These are phyloP conservation scores for Subacronicta megacephala DNA, from an alignment of 2,888 invertebrate genomes.

Conservation along the genomic window DNA sequence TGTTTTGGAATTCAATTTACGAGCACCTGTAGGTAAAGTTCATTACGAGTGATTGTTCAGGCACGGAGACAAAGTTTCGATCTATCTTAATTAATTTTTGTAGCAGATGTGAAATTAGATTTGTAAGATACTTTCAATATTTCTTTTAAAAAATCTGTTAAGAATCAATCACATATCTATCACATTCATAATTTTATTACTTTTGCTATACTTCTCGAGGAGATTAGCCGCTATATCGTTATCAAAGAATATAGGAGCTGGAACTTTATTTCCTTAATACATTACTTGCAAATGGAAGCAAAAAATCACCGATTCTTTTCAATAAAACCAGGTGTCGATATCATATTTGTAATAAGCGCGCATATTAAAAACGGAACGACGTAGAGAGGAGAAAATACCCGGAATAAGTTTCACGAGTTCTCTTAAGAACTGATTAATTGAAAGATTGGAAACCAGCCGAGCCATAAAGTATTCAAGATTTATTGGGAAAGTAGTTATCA, in stretches of 20 bases:
- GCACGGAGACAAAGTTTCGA: background rate
- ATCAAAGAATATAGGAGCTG: background rate
- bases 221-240: background rate
- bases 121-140: background rate
- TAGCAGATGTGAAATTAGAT: no score
- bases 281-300: background rate
- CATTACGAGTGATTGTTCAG: background rate
- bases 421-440: slow-evolving; percentile 60
- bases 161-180: background rate
- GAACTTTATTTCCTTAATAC: background rate
- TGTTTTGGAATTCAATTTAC: slow-evolving; percentile 21
- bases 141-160: background rate
- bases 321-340: slow-evolving; percentile 29
- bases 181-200: background rate
- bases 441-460: slow-evolving; percentile 58
- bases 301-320: background rate
- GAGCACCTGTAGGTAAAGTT: background rate
- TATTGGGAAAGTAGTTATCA: slow-evolving; percentile 54
- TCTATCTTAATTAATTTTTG: no score
- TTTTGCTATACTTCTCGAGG: background rate
- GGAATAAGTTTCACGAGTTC: slow-evolving; percentile 54
- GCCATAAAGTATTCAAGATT: slow-evolving; percentile 56
- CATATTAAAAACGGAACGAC: slow-evolving; percentile 40
- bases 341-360: slow-evolving; percentile 37
- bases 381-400: slow-evolving; percentile 40